phyloP scores from a whole-genome alignment of 1,140 invertebrate genomes.

The Ephestia elutella region DNA sequence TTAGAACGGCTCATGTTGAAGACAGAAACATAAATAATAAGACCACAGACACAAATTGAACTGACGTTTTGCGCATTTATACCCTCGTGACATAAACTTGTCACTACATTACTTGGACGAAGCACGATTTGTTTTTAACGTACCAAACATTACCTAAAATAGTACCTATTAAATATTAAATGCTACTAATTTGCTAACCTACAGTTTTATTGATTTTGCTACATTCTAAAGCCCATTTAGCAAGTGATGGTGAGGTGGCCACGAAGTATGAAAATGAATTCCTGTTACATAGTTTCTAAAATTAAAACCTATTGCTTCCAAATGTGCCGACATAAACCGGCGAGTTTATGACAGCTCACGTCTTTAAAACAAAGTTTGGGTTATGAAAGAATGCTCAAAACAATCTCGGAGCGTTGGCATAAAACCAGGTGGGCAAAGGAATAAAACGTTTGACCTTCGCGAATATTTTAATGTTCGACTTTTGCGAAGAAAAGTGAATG shows the following conservation, averaged over 20 bases:
- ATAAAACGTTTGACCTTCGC: constrained; percentile 47
- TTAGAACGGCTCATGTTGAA: constrained; percentile 5
- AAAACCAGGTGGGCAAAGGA: constrained; percentile 56
- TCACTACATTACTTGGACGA: constrained; percentile 16
- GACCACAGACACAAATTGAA: constrained; percentile 23
- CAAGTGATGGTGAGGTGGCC: background rate
- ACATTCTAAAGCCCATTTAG: background rate
- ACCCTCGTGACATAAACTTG: too few species aligned
- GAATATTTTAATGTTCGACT: constrained; percentile 43
- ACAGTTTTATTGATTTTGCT: background rate
- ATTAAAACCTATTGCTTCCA: constrained; percentile 50
- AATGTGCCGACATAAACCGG: constrained; percentile 56
- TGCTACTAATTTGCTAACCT: too few species aligned
- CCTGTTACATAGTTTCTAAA: constrained; percentile 49
- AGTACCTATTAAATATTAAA: too few species aligned
- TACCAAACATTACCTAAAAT: too few species aligned
- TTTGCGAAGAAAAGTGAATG: constrained; percentile 51
- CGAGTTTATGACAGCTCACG: constrained; percentile 50
- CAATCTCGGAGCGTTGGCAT: constrained; percentile 48
- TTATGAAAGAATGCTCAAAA: constrained; percentile 61
- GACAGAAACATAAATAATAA: constrained; percentile 17
- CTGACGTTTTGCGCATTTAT: constrained; percentile 22
- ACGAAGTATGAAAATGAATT: constrained; percentile 15
- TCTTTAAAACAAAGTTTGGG: constrained; percentile 55
- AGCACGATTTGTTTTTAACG: too few species aligned